Base-by-base conservation (phyloP, 2,113 vertebrate genomes). In the Heterotilapia buettikoferi region DNA sequence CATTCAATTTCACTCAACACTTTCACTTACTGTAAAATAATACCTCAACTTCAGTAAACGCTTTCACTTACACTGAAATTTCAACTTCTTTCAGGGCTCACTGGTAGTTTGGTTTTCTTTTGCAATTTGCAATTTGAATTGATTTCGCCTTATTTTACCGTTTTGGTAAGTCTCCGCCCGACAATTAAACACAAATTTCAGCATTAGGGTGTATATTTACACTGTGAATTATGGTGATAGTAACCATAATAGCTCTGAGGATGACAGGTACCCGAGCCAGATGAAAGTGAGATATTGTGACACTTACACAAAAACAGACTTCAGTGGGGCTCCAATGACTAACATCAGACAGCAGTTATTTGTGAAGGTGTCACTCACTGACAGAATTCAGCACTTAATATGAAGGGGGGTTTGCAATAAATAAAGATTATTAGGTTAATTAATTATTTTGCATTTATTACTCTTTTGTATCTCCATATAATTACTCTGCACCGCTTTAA, bases 391-490 rank as follows among this genome's bases (percentile, higher is more conserved):
- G 96, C 96, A 95, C 95, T 97, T 96, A 97, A 97, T 97, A 90
- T 96, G 96, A 97, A 96, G 96, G 24, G 95, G 96, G 96, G 96
- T 94, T 96, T 97, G 97, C 80, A 89, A 84, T 91, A 92, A 98
- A 99, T 98, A 98, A 98, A 98, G 97, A 98, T 97, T 97, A 98
- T 98, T 98, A 97, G 97, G 97, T 97, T 98, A 98, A 98, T 99
- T 96, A 97, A 98, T 98, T 97, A 98, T 98, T 98, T 98, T 98
- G 96, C 97, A 98, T 98, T 97, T 98, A 98, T 98, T 97, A 97
- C 97, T 98, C 97, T 96, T 98, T 98, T 98, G 97, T 98, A 97
- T 96, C 96, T 97, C 96, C 95, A 95, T 97, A 97, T 98, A 98
- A 98, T 98, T 98, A 97, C 97, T 96, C 96, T 97, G 96, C 53